Evolutionary conservation across 2,888 invertebrate species (phyloP).

Genomic region (Drosophila kanekoi): DNA sequence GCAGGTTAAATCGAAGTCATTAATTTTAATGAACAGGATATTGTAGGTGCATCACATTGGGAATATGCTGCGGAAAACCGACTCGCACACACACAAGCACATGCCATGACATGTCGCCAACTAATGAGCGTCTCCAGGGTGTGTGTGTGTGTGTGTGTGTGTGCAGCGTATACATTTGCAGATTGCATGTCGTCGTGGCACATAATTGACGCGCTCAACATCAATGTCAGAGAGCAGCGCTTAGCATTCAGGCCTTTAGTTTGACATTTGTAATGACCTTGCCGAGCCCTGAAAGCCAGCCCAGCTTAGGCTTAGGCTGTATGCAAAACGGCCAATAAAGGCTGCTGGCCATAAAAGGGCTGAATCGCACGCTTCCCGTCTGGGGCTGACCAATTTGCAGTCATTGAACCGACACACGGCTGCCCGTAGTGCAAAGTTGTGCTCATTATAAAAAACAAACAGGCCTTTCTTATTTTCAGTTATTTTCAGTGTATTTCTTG

Average conservation of each 20-base stretch:
- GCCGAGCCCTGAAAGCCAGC: constrained; percentile 13
- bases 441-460: constrained; percentile 53
- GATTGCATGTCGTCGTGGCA: constrained; percentile 49
- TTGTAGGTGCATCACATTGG: constrained; percentile 58
- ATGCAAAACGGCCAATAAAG: constrained; percentile 28
- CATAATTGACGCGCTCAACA: constrained; percentile 64
- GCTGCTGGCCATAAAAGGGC: neutral
- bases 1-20: constrained; percentile 61
- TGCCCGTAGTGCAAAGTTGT: constrained; percentile 25
- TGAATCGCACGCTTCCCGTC: constrained; percentile 20
- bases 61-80: constrained; percentile 34
- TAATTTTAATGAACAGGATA: constrained; percentile 77
- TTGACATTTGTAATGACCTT: constrained; percentile 63
- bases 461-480: constrained; percentile 21
- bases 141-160: constrained; percentile 7
- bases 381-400: constrained; percentile 36
- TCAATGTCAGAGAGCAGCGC: constrained; percentile 57
- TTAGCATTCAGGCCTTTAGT: constrained; percentile 13
- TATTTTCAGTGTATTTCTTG: constrained; percentile 6
- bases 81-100: constrained; percentile 16
- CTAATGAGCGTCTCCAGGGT: constrained; percentile 74
- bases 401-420: constrained; percentile 57
- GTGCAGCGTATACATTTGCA: constrained; percentile 39
- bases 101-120: constrained; percentile 36
- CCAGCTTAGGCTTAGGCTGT: constrained; percentile 9